Base-by-base conservation (phyloP, 1,140 invertebrate species). In the Pinna nobilis region DNA sequence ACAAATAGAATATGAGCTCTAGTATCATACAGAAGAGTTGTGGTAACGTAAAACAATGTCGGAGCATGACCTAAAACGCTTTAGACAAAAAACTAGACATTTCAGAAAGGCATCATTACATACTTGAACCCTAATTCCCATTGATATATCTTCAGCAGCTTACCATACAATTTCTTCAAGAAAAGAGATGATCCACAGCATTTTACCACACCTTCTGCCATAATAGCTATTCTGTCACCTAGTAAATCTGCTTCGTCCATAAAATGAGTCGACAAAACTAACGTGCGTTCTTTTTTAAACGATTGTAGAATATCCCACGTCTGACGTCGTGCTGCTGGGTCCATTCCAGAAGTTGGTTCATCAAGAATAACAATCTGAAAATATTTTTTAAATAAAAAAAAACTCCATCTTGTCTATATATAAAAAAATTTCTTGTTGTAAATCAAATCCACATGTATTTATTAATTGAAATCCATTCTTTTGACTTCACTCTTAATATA, bases 231-330 rank as follows among this genome's bases (percentile, higher is more conserved):
- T 72, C 95, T 91, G 87, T 98, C 96, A 1, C 96, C 97, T 0
- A 99, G 90, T 25, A 95, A 92, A 89, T 99, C 97, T 4, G 97
- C 97, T 91, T 99, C 97, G 89, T 99, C 97, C 96, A 99, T 98
- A 88, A 96, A 98, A 89, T 99, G 97, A 0, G 97, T 99, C 3
- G 96, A 97, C 3, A 99, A 91, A 6, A 99, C 88, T 78, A 98
- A 94, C 1, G 96, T 97, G 55, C 94, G 91, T 25, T 91, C 88
- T 66, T 83, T 55, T 25, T 86, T 83, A 90, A 92, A 81, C 69
- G 77, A 83, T 71, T 89, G 80, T 72, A 86, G 81, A 53, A 88
- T 69, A 84, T 98, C 94, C 97, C 97, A 98, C 11, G 96, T 93
- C 55, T 93, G 92, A 59, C 97, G 89, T 69, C 97, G 91, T 0